Evolutionary conservation across 1,140 invertebrate genomes (phyloP).

Genomic region (Cyclina sinensis): DNA sequence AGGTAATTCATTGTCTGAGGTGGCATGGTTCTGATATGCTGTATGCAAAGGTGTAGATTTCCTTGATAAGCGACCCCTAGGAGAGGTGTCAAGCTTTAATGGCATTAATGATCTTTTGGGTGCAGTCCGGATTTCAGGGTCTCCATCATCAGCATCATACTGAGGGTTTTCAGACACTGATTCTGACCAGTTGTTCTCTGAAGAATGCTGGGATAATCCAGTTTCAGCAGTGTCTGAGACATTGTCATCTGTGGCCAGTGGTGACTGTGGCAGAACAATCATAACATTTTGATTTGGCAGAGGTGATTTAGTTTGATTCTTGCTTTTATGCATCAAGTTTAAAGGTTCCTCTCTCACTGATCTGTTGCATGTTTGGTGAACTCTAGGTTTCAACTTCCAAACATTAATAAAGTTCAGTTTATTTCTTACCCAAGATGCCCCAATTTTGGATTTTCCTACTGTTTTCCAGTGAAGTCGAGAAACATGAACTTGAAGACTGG

Average conservation of each 20-base stretch:
- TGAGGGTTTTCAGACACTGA: slow-evolving; percentile 60
- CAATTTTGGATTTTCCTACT: slow-evolving; percentile 17
- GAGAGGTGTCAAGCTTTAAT: slow-evolving; percentile 40
- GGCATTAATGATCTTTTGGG: slow-evolving; percentile 76
- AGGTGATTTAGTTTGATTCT: slow-evolving; percentile 34
- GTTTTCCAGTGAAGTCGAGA: slow-evolving; percentile 54
- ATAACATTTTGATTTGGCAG: slow-evolving; percentile 74
- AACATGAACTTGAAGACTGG: slow-evolving; percentile 87
- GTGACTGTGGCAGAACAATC: slow-evolving; percentile 83
- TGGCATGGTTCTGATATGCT: slow-evolving; percentile 37
- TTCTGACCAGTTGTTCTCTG: slow-evolving; percentile 68
- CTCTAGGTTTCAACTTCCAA: not conserved
- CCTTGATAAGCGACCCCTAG: slow-evolving; percentile 19
- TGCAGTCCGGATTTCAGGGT: slow-evolving; percentile 74
- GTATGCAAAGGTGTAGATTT: slow-evolving; percentile 21
- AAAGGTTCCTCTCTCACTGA: not conserved
- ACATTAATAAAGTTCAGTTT: slow-evolving; percentile 27
- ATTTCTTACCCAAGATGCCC: slow-evolving; percentile 33
- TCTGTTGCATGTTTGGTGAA: not conserved
- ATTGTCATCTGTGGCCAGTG: slow-evolving; percentile 53
- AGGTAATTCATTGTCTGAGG: slow-evolving; percentile 57
- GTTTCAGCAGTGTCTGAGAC: slow-evolving; percentile 35
- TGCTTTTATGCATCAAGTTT: slow-evolving; percentile 34
- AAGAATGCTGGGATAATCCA: slow-evolving; percentile 41
- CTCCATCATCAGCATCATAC: slow-evolving; percentile 48